Conservation (phyloP, 2,113 vertebrate genomes). For the Caloenas nicobarica region DNA sequence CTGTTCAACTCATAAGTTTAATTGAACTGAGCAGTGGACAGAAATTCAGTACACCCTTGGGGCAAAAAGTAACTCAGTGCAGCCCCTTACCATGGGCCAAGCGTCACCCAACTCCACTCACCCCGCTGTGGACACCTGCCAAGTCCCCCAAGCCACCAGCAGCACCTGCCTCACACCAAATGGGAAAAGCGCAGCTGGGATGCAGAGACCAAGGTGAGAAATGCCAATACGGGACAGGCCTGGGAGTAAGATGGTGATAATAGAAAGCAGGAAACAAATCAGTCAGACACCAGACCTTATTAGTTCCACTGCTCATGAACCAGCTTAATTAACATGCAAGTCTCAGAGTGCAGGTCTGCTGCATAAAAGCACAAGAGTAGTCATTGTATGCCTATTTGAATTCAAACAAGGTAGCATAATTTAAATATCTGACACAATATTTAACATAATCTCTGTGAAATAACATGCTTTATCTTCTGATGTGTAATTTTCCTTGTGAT, state of each 20-base stretch:
- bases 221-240: rapidly evolving
- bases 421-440: neutral
- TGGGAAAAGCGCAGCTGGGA: neutral
- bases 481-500: neutral
- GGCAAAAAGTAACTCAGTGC: neutral
- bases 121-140: neutral
- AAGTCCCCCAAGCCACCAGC: neutral
- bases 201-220: neutral
- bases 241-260: neutral
- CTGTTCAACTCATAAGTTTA: neutral
- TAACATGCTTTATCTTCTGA: neutral
- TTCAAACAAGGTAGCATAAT: neutral
- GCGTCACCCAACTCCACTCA: neutral
- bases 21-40: neutral
- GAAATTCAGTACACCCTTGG: neutral
- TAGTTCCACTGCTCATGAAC: neutral
- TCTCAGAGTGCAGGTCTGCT: neutral
- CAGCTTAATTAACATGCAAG: neutral
- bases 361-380: neutral
- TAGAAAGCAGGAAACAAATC: neutral
- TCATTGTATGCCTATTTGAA: neutral
- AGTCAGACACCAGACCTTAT: neutral
- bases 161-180: neutral
- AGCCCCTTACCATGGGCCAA: neutral
- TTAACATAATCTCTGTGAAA: neutral